A percentile compares a stretch with the other conserved stretches of the same genome.
Evolutionary conservation across 2,797 vertebrate species (phyloP).

Genomic region (Oryzias sinensis): DNA sequence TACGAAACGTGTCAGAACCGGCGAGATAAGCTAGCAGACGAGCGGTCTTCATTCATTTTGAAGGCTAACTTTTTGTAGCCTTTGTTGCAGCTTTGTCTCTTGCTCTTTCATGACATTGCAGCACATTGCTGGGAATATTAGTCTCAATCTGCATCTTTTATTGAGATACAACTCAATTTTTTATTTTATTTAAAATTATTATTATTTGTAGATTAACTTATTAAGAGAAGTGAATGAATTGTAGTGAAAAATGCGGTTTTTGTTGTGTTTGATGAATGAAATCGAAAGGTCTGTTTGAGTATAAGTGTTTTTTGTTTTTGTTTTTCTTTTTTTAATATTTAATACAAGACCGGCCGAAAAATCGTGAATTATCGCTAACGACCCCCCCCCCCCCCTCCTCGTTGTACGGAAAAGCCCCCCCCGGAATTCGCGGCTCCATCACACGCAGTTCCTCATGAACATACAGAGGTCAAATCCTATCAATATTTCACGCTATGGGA

Average conservation of each 20-base stretch:
- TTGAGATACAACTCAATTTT: neutral
- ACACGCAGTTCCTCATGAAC: slow-evolving; percentile 94
- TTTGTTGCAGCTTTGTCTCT: slow-evolving; percentile 44
- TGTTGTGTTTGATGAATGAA: slow-evolving; percentile 34
- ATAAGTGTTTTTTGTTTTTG: neutral
- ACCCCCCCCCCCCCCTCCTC: neutral
- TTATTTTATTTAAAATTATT: neutral
- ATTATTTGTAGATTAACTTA: too few species aligned
- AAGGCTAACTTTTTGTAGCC: slow-evolving; percentile 49
- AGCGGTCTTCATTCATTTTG: slow-evolving; percentile 59
- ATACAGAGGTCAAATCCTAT: slow-evolving; percentile 99
- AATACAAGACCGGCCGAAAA: slow-evolving; percentile 31
- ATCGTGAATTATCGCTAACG: neutral
- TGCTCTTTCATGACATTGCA: slow-evolving; percentile 32
- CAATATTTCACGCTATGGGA: slow-evolving; percentile 98
- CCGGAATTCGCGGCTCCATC: slow-evolving; percentile 61
- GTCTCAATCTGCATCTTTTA: too few species aligned
- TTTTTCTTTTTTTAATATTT: neutral
- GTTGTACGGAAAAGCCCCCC: neutral
- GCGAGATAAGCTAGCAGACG: slow-evolving; percentile 63
- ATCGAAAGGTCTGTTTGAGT: neutral
- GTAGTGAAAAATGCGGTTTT: slow-evolving; percentile 11
- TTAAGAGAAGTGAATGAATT: slow-evolving; percentile 38
- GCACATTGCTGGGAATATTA: slow-evolving; percentile 13
- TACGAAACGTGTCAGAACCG: slow-evolving; percentile 65